Percentiles rank a stretch among this genome's conserved stretches.
Evolutionary conservation across 1,140 invertebrate species (phyloP).

Genomic region (Gyrodactylus bullatarudis): DNA sequence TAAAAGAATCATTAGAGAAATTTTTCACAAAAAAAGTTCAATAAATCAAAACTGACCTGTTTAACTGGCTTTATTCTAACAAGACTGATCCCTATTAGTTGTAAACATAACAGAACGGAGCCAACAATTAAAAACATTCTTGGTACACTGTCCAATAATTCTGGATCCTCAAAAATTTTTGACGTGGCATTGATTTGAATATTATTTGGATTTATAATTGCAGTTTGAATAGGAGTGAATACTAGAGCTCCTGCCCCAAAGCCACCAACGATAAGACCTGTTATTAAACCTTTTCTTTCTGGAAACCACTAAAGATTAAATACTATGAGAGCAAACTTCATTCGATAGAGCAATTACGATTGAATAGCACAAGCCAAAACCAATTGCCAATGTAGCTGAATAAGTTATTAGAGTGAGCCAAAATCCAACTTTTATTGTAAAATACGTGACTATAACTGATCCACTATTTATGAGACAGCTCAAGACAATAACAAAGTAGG

Average conservation of each 20-base stretch:
- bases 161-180: background rate
- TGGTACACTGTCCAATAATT: background rate
- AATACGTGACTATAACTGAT: slow-evolving; percentile 14
- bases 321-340: background rate
- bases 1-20: too few species aligned
- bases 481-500: slow-evolving; percentile 13
- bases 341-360: background rate
- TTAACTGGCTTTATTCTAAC: background rate
- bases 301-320: slow-evolving; percentile 18
- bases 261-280: slow-evolving; percentile 19
- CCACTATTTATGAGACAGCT: slow-evolving; percentile 13
- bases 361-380: background rate
- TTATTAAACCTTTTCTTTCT: slow-evolving; percentile 18
- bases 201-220: slow-evolving; percentile 21
- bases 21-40: background rate
- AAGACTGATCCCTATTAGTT: background rate
- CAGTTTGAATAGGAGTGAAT: slow-evolving; percentile 19
- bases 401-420: slow-evolving; percentile 14
- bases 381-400: slow-evolving; percentile 14
- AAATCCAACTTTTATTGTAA: slow-evolving; percentile 16
- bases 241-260: slow-evolving; percentile 20
- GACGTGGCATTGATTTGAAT: slow-evolving; percentile 10
- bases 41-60: background rate
- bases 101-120: background rate
- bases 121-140: background rate